Conservation (phyloP, 2,888 invertebrate genomes). For the Caenorhabditis angaria region DNA sequence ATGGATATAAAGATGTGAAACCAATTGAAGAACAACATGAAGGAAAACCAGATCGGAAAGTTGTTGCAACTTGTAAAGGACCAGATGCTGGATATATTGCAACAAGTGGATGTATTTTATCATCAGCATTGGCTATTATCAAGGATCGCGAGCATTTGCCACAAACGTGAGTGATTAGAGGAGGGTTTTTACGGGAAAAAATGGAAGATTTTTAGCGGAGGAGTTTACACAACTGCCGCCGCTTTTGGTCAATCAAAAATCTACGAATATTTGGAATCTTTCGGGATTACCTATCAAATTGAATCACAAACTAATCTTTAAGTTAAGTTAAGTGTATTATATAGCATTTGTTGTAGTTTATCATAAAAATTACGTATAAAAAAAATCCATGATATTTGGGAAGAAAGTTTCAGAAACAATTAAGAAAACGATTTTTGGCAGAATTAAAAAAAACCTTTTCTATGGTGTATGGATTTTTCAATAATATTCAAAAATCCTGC, state of each 20-base stretch:
- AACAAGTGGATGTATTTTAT: conserved; percentile 79
- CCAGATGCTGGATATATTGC: conserved; percentile 73
- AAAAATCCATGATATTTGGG: too few relatives aligned
- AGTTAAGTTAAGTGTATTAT: too few relatives aligned
- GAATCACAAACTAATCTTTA: conserved; percentile 11
- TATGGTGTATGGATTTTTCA: too few relatives aligned
- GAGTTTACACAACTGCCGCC: conserved; percentile 83
- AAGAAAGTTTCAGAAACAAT: too few relatives aligned
- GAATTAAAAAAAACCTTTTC: too few relatives aligned
- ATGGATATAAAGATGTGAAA: conserved; percentile 82
- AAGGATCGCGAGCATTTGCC: conserved; percentile 83
- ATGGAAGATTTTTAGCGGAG: conserved; percentile 78
- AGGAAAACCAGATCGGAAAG: conserved; percentile 78
- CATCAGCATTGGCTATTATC: conserved; percentile 82
- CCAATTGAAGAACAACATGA: conserved; percentile 73
- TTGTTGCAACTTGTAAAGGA: conserved; percentile 79
- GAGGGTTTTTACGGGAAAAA: not conserved
- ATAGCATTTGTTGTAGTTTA: too few relatives aligned
- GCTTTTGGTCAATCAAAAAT: conserved; percentile 86
- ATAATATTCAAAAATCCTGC: too few relatives aligned
- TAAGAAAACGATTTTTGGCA: too few relatives aligned
- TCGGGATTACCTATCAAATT: conserved; percentile 75
- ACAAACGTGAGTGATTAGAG: conserved; percentile 76
- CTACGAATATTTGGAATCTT: conserved; percentile 81
- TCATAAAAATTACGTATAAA: too few relatives aligned